A percentile compares a stretch with the other conserved stretches of the same genome.
Evolutionary conservation across 2,113 vertebrate species (phyloP).

Genomic region (Seriola rivoliana): DNA sequence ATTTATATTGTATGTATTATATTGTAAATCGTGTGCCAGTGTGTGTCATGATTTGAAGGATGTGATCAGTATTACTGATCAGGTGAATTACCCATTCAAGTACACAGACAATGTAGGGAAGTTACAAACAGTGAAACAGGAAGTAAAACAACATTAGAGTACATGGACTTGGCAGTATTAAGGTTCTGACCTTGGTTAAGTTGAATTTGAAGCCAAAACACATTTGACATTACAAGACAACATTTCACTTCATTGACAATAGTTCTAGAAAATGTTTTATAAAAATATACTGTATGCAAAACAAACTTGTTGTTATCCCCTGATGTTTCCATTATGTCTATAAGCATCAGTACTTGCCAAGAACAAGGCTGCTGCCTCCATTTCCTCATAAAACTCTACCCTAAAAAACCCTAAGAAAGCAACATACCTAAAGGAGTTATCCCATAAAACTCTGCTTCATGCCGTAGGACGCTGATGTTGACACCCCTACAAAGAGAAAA

Average conservation of each 20-base stretch:
- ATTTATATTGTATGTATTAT: background rate
- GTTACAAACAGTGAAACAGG: constrained; percentile 65
- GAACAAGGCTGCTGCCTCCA: background rate
- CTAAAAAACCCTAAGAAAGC: background rate
- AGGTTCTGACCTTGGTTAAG: background rate
- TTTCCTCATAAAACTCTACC: background rate
- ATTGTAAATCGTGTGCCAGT: background rate
- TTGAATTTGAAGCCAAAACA: constrained; percentile 15
- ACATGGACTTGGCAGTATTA: constrained; percentile 23
- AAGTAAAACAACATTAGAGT: constrained; percentile 57
- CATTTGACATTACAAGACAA: constrained; percentile 1
- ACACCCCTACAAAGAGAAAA: constrained; percentile 88
- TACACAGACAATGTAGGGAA: constrained; percentile 69
- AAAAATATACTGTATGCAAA: background rate
- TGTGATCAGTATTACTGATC: constrained; percentile 26
- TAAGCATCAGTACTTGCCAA: background rate
- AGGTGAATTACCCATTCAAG: constrained; percentile 27
- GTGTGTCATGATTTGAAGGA: background rate
- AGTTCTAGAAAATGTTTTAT: background rate
- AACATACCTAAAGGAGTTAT: constrained; percentile 95
- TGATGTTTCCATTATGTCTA: background rate
- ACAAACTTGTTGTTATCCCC: no score
- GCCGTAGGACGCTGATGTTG: constrained; percentile 94
- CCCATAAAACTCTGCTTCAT: constrained; percentile 99
- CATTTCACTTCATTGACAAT: background rate